phyloP scores from a whole-genome alignment of 2,113 vertebrate genomes.

The Cochlearius cochlearius region DNA sequence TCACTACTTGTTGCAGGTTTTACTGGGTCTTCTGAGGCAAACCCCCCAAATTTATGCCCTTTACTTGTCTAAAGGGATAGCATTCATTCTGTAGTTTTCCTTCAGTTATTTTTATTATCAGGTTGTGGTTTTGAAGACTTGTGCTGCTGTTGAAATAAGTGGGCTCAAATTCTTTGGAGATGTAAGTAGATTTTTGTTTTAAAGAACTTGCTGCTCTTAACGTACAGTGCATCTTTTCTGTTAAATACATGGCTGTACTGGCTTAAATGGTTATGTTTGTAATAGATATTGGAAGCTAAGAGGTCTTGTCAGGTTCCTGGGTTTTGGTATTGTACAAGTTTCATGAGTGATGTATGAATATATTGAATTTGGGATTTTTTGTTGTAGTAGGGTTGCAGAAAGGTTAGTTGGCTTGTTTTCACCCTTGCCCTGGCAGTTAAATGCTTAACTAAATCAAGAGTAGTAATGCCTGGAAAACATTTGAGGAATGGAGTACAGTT shows the following conservation, averaged over 20 bases:
- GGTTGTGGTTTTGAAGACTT: background rate
- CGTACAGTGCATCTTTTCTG: background rate
- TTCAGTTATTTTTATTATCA: background rate
- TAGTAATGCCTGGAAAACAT: background rate
- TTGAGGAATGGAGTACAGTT: background rate
- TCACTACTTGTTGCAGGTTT: background rate
- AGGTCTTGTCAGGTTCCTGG: background rate
- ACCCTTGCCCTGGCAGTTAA: background rate
- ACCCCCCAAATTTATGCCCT: background rate
- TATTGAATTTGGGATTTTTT: background rate
- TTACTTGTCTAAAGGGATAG: background rate
- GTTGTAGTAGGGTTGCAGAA: background rate
- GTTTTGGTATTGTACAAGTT: background rate
- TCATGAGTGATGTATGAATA: background rate
- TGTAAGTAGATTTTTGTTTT: background rate
- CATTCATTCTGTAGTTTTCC: background rate
- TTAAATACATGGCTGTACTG: background rate
- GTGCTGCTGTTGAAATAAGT: background rate
- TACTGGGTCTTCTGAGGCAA: background rate
- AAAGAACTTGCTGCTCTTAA: background rate
- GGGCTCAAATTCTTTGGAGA: background rate
- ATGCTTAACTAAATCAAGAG: background rate
- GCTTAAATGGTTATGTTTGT: background rate
- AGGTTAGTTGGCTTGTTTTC: background rate
- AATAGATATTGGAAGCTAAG: background rate